phyloP scores from a whole-genome alignment of 1,140 invertebrate genomes.

The Asobara japonica region DNA sequence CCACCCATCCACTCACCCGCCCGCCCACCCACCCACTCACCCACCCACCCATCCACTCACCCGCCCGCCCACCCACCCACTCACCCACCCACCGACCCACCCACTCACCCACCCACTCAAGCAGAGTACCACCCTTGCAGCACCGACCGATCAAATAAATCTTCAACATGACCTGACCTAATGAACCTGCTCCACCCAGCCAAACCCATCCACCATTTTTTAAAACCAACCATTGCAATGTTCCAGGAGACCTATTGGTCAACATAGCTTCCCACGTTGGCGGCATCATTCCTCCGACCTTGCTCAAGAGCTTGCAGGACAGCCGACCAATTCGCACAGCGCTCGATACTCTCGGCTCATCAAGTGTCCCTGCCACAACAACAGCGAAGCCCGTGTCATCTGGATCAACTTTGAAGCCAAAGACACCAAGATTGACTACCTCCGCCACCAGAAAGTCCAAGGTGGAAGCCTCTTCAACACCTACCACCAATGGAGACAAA shows the following conservation, averaged over 20 bases:
- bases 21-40: no score
- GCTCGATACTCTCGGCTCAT: neutral
- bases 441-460: neutral
- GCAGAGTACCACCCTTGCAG: no score
- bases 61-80: no score
- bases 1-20: no score
- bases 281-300: neutral
- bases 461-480: neutral
- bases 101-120: no score
- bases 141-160: no score
- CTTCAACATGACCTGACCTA: no score
- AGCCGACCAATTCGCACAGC: constrained; percentile 12
- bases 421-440: neutral
- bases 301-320: neutral
- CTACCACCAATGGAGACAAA: neutral
- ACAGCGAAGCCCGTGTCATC: neutral
- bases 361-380: constrained; percentile 16
- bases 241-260: neutral
- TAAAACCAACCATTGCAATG: neutral
- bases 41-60: no score
- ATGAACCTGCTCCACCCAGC: no score
- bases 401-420: neutral
- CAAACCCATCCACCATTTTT: no score
- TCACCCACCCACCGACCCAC: no score
- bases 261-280: neutral